Percentiles rank a stretch among this genome's conserved stretches.
Conservation (phyloP, 2,888 invertebrate genomes). For the Leptinotarsa haldemani region DNA sequence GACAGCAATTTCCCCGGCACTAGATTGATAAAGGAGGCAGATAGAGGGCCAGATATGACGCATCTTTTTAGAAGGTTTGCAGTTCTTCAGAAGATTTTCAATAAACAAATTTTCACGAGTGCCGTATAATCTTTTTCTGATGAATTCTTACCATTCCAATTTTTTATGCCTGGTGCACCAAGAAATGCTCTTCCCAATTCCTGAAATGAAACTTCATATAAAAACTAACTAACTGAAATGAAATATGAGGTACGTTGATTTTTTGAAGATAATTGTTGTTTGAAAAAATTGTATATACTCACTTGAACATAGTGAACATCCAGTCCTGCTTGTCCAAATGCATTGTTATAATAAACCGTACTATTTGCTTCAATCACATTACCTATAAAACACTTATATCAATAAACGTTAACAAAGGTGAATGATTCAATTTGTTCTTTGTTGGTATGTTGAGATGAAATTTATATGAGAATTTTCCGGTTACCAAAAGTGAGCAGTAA, state of each 20-base stretch:
- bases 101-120: background rate
- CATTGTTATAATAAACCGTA: slow-evolving; percentile 42
- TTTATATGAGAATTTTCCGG: no score
- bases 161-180: slow-evolving; percentile 47
- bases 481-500: no score
- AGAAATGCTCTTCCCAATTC: slow-evolving; percentile 31
- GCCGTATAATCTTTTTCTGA: background rate
- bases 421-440: no score
- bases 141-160: slow-evolving; percentile 45
- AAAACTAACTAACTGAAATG: background rate
- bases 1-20: no score
- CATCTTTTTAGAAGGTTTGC: no score
- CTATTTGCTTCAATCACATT: slow-evolving; percentile 17
- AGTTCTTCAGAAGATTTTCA: no score
- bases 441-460: no score
- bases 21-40: no score
- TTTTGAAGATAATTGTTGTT: no score
- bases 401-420: no score
- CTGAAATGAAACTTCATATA: slow-evolving; percentile 11
- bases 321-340: slow-evolving; percentile 46
- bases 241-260: no score
- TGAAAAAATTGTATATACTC: slow-evolving; percentile 3
- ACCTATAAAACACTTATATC: background rate
- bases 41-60: no score
- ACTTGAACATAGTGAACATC: slow-evolving; percentile 42